Evolutionary conservation across 53 echinoderm and acorn worm genomes (phyloP).

Genomic region (Henricia sp.): DNA sequence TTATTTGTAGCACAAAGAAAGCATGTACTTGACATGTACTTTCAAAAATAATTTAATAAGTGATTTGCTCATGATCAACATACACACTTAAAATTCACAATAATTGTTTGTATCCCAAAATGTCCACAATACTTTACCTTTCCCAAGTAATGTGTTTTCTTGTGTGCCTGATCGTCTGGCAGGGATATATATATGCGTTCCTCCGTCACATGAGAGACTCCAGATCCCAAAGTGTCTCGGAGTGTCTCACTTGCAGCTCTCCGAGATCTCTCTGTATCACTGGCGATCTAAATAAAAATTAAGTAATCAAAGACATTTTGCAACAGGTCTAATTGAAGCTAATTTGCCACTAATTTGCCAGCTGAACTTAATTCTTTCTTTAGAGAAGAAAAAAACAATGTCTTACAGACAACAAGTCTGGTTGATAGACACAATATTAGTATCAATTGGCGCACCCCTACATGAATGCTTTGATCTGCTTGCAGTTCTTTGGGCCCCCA

Average conservation of each 20-base stretch:
- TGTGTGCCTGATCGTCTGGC: not conserved
- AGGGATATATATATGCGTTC: not conserved
- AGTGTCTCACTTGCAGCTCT: not conserved
- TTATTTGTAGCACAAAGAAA: not conserved
- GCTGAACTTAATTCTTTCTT: too few relatives aligned
- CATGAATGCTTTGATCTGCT: not conserved
- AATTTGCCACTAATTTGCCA: not conserved
- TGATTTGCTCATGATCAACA: not conserved
- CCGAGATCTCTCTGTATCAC: not conserved
- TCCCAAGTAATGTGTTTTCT: conserved; percentile 1
- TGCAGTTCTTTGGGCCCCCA: too few relatives aligned
- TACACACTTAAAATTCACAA: not conserved
- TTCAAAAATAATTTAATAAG: not conserved
- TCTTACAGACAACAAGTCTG: not conserved
- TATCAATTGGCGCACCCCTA: not conserved
- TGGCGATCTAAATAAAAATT: not conserved
- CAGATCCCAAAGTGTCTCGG: not conserved
- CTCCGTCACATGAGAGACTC: not conserved
- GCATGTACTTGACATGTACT: not conserved
- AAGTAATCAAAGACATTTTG: not conserved
- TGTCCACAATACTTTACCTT: not conserved
- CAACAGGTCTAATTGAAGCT: not conserved
- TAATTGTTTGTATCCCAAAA: not conserved
- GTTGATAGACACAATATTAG: not conserved
- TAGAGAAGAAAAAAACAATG: not conserved